Base-by-base conservation (phyloP, 1,140 invertebrate species). In the Arion vulgaris region DNA sequence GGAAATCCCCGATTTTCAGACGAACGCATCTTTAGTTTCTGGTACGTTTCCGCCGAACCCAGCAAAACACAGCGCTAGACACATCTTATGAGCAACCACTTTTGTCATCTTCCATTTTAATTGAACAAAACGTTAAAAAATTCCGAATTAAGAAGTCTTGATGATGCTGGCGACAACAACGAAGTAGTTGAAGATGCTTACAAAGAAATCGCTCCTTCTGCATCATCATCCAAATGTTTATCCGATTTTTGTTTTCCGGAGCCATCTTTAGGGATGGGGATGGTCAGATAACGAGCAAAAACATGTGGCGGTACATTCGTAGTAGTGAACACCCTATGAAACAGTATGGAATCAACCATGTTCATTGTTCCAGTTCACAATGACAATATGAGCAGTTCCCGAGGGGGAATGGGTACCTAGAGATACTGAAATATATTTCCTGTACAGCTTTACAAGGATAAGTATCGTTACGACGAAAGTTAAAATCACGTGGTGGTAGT, bases 401-500 rank as follows among this genome's bases (percentile, higher is more conserved):
- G 62, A 32, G 53, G 28, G 84, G 83, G 66, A 85, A 85, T 62
- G 84, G 84, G 36, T 85, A 85, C 51, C 57, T 85, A 62, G 84
- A 0, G 84, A 85, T 41, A 85, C 84, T 5, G 84, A 77, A 77
- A 82, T 38, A 73, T 83, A 0, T 82, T 38, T 49, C 57, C 15
- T 82, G 71, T 41, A 51, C 84, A 7, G 45, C 77, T 49, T 71
- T 5, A 32, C 41, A 32, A 45, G 32, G 26, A 1, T 32, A 4
- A 79, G 45, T 57, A 32, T 41, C 28, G 0, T 57, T 28, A 26
- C n/a, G 41, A 28, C 39, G 32, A 9, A 38, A 81, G 17, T 34
- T 28, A 13, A 32, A 38, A 36, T 39, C 19, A 23, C 13, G 36
- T 49, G 41, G 28, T 28, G n/a, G n/a, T n/a, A 17, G 17, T 15